Conservation (phyloP, 2,888 invertebrate species). For the Autographa pulchrina region DNA sequence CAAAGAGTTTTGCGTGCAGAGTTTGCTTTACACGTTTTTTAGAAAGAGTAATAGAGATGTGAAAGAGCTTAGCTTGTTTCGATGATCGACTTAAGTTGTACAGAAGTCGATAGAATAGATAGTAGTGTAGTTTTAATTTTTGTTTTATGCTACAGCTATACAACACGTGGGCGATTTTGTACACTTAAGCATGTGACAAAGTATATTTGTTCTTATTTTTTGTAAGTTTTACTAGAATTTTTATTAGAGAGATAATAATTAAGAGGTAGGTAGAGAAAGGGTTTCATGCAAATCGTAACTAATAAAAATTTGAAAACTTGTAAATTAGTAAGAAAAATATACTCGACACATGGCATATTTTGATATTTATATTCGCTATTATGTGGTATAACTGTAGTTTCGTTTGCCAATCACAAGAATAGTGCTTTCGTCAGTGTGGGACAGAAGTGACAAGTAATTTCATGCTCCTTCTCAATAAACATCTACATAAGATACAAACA, state of each 20-base stretch:
- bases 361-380: background rate
- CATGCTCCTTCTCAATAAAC: conserved; percentile 80
- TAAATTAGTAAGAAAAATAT: background rate
- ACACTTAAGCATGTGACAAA: background rate
- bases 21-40: conserved; percentile 43
- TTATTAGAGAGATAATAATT: conserved; percentile 21
- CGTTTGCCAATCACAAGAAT: conserved; percentile 26
- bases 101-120: conserved; percentile 40
- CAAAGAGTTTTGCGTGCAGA: conserved; percentile 53
- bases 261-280: background rate
- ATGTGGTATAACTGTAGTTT: conserved; percentile 39
- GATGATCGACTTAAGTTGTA: conserved; percentile 27
- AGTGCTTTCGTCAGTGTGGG: conserved; percentile 61
- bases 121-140: conserved; percentile 31
- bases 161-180: conserved; percentile 25
- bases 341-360: background rate
- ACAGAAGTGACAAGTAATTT: conserved; percentile 78
- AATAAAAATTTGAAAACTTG: conserved; percentile 10
- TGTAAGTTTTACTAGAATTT: background rate
- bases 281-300: conserved; percentile 17
- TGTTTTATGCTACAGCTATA: conserved; percentile 39
- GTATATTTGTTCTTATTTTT: background rate
- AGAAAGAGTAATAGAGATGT: conserved; percentile 34
- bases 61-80: conserved; percentile 43
- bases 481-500: conserved; percentile 76